Evolutionary conservation across 2,797 vertebrate genomes (phyloP).

Genomic region (Gephyroberyx darwinii): DNA sequence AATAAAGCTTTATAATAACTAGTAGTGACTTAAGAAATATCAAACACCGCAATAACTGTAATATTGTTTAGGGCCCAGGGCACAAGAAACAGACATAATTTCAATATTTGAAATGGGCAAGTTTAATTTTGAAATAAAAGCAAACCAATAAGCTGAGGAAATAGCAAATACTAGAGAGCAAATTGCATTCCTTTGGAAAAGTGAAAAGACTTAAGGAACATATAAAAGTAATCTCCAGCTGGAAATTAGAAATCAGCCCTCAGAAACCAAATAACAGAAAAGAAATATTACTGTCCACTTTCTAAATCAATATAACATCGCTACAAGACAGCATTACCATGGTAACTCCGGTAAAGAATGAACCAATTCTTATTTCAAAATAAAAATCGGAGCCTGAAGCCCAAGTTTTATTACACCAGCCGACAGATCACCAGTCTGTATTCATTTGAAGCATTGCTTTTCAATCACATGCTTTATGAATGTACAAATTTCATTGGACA

Average conservation of each 20-base stretch:
- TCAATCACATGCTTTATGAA: slow-evolving; percentile 96
- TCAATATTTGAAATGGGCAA: slow-evolving; percentile 98
- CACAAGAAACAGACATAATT: slow-evolving; percentile 94
- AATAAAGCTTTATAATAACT: slow-evolving; percentile 65
- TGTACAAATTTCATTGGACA: slow-evolving; percentile 93
- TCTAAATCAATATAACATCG: slow-evolving; percentile 99
- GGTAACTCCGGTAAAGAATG: slow-evolving; percentile 99
- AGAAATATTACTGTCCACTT: slow-evolving; percentile 99
- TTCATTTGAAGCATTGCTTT: slow-evolving; percentile 98
- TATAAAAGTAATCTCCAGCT: slow-evolving; percentile 99
- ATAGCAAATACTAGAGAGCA: slow-evolving; percentile 91
- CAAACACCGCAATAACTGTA: slow-evolving; percentile 79
- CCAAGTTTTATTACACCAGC: slow-evolving; percentile 97
- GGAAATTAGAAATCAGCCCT: slow-evolving; percentile 99
- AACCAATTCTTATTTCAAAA: slow-evolving; percentile 99
- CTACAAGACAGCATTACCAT: slow-evolving; percentile 99
- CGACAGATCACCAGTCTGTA: slow-evolving; percentile 94
- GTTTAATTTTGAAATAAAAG: slow-evolving; percentile 98
- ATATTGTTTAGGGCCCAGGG: slow-evolving; percentile 93
- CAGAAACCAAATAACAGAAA: slow-evolving; percentile 98
- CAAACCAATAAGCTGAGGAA: slow-evolving; percentile 98
- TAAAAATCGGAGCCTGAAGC: slow-evolving; percentile 98
- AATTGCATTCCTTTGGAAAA: slow-evolving; percentile 93
- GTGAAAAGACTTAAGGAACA: slow-evolving; percentile 98
- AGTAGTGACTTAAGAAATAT: slow-evolving; percentile 80